Base-by-base conservation (phyloP, 2,888 invertebrate genomes). In the Zele albiditarsus region DNA sequence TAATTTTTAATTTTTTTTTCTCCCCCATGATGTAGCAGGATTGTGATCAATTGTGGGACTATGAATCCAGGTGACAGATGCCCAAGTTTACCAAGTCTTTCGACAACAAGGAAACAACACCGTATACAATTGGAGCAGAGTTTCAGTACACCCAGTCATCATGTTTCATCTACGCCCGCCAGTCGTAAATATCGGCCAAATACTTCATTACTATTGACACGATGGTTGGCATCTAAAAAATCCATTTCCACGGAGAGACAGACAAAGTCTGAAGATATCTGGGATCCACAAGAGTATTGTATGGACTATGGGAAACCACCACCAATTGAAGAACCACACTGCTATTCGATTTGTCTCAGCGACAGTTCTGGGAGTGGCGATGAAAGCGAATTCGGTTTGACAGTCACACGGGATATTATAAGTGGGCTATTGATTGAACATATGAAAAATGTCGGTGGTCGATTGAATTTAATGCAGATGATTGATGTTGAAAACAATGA, bases 241-340 rank as follows among this genome's bases (percentile, higher is more conserved):
- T 62, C 74, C 1, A 27, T 71, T 0, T 77, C 79, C 3, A 31
- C 73, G 28, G 79, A 82, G 27, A 69, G 79, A 1, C 80, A 84
- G 14, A 46, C 71, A 5, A 78, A 74, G 25, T 63, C 72, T 8
- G 82, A 82, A 0, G 81, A 81, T 31, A 75, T 78, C 4, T 80
- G 80, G 74, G 73, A 65, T 0, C 33, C 80, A 14, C 83, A 83
- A 0, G 83, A 83, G n/a, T 78, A 79, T 16, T 94, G 94, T 89
- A 94, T 95, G 91, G 94, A 95, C 88, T 94, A 94, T 83, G 95
- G 95, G 74, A 94, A 94, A 53, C 94, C 95, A 23, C 95, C 95
- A 10, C 95, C 95, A 38, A 94, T 95, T 75, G 95, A 95, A 89
- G 94, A 87, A 60, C 85, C 87, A 0, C 83, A 87, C 28, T 86